phyloP scores from a whole-genome alignment of 2,113 vertebrate genomes.

The Isichthys henryi region DNA sequence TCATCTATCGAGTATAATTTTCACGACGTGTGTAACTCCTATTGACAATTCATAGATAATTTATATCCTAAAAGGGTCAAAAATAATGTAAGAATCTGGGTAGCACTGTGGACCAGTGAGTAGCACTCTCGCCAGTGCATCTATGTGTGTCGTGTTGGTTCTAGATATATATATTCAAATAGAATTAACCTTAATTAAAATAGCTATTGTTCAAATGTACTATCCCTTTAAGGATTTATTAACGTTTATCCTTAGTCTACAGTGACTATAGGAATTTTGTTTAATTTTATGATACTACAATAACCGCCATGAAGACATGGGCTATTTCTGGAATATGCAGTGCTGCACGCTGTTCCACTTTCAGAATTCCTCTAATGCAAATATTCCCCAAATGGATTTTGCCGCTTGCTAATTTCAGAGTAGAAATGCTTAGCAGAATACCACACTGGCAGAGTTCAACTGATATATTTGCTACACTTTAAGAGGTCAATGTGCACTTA shows the following conservation, averaged over 20 bases:
- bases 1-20: background rate
- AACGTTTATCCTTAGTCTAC: background rate
- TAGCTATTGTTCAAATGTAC: background rate
- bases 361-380: background rate
- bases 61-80: background rate
- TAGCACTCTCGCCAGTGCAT: too few relatives aligned
- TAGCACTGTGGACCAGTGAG: background rate
- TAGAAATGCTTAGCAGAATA: background rate
- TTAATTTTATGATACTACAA: background rate
- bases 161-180: background rate
- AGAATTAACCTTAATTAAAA: background rate
- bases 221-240: background rate
- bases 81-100: background rate
- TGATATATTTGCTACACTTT: background rate
- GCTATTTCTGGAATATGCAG: background rate
- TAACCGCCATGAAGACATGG: background rate
- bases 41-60: background rate
- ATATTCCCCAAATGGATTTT: constrained; percentile 14
- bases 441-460: background rate
- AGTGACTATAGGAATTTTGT: background rate
- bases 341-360: background rate
- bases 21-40: background rate
- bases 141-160: background rate
- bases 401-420: background rate
- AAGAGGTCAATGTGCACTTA: background rate